Base-by-base conservation (phyloP, 1,140 invertebrate species). In the Tribolium madens region DNA sequence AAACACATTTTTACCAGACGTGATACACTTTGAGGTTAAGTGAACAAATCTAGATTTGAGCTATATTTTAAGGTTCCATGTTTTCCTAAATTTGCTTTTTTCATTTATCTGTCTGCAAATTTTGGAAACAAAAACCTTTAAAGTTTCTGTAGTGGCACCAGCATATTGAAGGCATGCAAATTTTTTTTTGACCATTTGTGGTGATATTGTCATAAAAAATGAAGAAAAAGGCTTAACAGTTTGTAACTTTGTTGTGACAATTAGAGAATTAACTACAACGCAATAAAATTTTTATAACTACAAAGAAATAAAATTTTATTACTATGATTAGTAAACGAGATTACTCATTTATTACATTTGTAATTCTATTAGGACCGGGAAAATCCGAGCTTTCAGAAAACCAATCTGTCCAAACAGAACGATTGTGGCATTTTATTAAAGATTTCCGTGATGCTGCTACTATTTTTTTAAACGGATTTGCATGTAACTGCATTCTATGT, bases 111-210 rank as follows among this genome's bases (percentile, higher is more conserved):
- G n/a, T 21, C 6, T 31, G 57, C 57, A 64, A 64, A 64, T 64
- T 64, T 64, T 14, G 75, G 26, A 76, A 76, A 70, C 75, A 76
- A 68, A n/a, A 71, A 57, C 75, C 75, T 76, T 76, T 36, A 76
- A 76, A 57, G 26, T 50, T 17, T 13, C 31, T 76, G 75, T 76
- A 76, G 75, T 71, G 68, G 75, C 75, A 76, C 75, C 9, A 50
- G 75, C 75, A 76, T 42, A 42, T 57, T 68, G 57, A 53, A 60
- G 21, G 75, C 75, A 76, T 76, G 68, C 68, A 76, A 70, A 21
- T 18, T 31, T 76, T 52, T 31, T 73, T 76, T 70, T 69, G 12
- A 47, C 47, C 68, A 69, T n/a, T 52, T 17, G 12, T 17, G 48
- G 74, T 70, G 74, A 76, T 76, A 76, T 76, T 76, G 74, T 76